These are phyloP conservation scores for Philypnodon macrostomus DNA, from an alignment of 2,797 vertebrate genomes.

Conservation along the genomic window DNA sequence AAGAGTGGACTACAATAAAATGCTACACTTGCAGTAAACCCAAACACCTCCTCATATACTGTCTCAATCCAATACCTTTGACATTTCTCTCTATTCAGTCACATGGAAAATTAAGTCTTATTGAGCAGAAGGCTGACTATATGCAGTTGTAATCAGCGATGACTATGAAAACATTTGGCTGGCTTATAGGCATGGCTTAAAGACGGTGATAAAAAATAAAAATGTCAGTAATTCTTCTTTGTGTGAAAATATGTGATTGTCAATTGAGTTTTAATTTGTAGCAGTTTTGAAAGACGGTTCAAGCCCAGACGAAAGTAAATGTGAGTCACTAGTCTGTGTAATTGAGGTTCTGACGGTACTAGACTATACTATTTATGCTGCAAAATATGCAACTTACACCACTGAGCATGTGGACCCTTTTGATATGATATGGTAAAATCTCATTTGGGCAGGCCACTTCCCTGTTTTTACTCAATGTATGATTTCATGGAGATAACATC, in stretches of 20 bases:
- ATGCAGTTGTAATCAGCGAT: slow-evolving; percentile 28
- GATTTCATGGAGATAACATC: too few species aligned
- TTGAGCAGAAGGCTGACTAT: slow-evolving; percentile 40
- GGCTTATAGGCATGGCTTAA: slow-evolving; percentile 14
- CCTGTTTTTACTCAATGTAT: too few species aligned
- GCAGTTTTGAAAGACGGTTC: neutral
- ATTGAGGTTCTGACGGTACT: neutral
- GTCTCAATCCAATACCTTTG: slow-evolving; percentile 65
- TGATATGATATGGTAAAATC: neutral
- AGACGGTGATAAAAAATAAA: neutral
- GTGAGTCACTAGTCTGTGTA: slow-evolving; percentile 7
- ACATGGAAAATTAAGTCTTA: slow-evolving; percentile 71
- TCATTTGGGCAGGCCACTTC: too few species aligned
- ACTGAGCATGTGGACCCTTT: neutral
- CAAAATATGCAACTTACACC: neutral
- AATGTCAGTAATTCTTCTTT: neutral
- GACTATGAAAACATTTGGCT: slow-evolving; percentile 10
- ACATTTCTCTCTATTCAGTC: slow-evolving; percentile 71
- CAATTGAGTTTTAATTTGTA: neutral
- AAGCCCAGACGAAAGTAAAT: neutral
- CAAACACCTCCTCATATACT: slow-evolving; percentile 46
- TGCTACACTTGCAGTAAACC: slow-evolving; percentile 36
- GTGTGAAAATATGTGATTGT: neutral
- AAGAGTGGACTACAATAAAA: too few species aligned
- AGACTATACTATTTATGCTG: neutral